Percentiles rank a stretch among this genome's conserved stretches.
phyloP scores from a whole-genome alignment of 1,140 invertebrate species.

The Drosophila punjabiensis region DNA sequence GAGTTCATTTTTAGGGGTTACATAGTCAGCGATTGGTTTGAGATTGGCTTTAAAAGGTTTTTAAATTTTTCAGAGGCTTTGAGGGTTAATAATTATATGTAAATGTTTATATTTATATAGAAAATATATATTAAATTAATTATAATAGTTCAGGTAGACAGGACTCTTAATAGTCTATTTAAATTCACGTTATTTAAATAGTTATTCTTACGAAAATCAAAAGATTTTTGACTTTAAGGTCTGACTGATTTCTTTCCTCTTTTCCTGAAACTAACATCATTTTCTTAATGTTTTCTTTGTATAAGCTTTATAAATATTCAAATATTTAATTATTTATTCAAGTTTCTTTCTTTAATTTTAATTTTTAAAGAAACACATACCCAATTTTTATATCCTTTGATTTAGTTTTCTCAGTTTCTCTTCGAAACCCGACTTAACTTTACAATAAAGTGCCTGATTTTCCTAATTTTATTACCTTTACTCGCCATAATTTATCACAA shows the following conservation, averaged over 20 bases:
- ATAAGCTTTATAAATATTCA: background rate
- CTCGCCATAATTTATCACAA: background rate
- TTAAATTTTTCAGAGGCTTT: background rate
- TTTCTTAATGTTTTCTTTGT: background rate
- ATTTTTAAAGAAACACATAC: rapidly evolving
- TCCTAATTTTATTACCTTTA: conserved; percentile 29
- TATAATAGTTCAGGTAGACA: no score
- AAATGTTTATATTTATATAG: no score
- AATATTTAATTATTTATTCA: background rate
- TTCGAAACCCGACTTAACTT: background rate
- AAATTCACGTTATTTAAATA: no score
- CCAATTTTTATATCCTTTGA: background rate
- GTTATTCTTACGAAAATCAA: background rate
- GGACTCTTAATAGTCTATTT: no score
- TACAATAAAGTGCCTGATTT: background rate
- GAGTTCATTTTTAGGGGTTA: background rate
- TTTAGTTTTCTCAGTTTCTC: background rate
- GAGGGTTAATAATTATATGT: background rate
- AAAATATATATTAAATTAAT: background rate
- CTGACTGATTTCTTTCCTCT: background rate
- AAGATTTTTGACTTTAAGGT: background rate
- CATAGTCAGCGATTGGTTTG: background rate
- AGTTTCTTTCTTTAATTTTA: background rate
- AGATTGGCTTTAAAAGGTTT: background rate
- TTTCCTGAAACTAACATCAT: background rate